Percentiles rank a stretch among this genome's conserved stretches.
phyloP scores from a whole-genome alignment of 2,113 vertebrate species.

The Lamprologus callipterus region DNA sequence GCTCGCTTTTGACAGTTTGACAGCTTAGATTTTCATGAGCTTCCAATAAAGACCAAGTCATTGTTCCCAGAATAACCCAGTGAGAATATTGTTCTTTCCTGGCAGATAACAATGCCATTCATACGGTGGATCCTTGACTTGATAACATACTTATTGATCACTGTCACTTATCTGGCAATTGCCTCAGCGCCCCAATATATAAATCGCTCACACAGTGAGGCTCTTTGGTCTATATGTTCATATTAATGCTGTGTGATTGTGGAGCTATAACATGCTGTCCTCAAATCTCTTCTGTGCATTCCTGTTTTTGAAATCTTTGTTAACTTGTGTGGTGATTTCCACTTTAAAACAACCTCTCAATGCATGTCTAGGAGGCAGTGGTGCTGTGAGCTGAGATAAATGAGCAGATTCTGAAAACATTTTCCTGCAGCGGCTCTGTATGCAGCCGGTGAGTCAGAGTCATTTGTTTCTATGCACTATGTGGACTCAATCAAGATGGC shows the following conservation, averaged over 20 bases:
- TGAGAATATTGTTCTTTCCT: slow-evolving; percentile 13
- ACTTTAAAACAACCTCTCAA: not conserved
- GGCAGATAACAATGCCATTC: slow-evolving; percentile 1
- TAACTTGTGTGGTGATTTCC: not conserved
- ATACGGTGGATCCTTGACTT: not conserved
- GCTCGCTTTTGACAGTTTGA: slow-evolving; percentile 42
- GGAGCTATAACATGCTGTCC: not conserved
- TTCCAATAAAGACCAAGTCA: slow-evolving; percentile 29
- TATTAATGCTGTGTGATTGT: not conserved
- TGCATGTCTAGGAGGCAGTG: not conserved
- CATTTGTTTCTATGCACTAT: not conserved
- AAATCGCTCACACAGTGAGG: not conserved
- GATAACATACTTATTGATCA: slow-evolving; percentile 36
- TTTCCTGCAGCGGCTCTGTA: not conserved
- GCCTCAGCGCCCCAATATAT: not conserved
- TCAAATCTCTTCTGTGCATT: not conserved
- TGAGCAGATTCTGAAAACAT: not conserved
- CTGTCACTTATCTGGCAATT: not conserved
- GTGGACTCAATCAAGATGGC: not conserved
- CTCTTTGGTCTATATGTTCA: not conserved
- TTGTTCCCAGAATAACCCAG: slow-evolving; percentile 23
- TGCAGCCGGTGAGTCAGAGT: not conserved
- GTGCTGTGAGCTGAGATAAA: not conserved
- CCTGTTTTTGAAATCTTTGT: not conserved
- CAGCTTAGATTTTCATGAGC: slow-evolving; percentile 34